These are phyloP conservation scores for Nomada hirtipes DNA, from an alignment of 2,888 invertebrate species.

Conservation along the genomic window DNA sequence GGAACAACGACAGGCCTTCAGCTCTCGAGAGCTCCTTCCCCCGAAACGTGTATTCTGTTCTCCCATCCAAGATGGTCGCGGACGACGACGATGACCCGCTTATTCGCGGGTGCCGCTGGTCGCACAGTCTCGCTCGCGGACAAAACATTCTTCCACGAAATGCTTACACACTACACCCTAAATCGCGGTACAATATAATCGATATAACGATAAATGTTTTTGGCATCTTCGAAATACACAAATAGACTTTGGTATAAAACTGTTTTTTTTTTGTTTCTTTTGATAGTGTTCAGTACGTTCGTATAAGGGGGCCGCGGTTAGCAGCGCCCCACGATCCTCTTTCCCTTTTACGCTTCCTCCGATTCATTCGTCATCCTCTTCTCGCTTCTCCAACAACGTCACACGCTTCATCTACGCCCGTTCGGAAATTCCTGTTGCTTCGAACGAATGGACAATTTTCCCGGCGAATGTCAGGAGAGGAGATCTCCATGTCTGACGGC, in stretches of 20 bases:
- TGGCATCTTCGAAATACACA: constrained; percentile 88
- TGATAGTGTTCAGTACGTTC: constrained; percentile 84
- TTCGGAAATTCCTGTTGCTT: constrained; percentile 59
- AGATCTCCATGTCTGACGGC: constrained; percentile 30
- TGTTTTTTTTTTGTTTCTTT: constrained; percentile 70
- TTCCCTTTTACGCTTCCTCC: background rate
- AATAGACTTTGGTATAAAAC: constrained; percentile 88
- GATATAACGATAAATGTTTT: constrained; percentile 84
- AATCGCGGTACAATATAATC: constrained; percentile 74
- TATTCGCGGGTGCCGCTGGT: constrained; percentile 17
- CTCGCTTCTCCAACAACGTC: background rate
- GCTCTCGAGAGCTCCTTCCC: background rate
- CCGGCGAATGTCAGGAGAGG: constrained; percentile 50
- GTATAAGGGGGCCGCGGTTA: constrained; percentile 47
- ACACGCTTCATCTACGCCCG: constrained; percentile 2
- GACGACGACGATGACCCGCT: background rate
- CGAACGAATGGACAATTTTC: constrained; percentile 65
- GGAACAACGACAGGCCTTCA: constrained; percentile 8
- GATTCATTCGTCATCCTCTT: background rate
- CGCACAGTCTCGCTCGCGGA: constrained; percentile 14
- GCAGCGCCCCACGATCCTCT: constrained; percentile 29
- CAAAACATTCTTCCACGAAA: constrained; percentile 42
- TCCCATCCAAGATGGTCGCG: constrained; percentile 1
- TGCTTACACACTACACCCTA: constrained; percentile 75
- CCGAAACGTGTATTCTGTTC: constrained; percentile 6